phyloP scores from a whole-genome alignment of 2,888 invertebrate species.

The Germaria angustata region DNA sequence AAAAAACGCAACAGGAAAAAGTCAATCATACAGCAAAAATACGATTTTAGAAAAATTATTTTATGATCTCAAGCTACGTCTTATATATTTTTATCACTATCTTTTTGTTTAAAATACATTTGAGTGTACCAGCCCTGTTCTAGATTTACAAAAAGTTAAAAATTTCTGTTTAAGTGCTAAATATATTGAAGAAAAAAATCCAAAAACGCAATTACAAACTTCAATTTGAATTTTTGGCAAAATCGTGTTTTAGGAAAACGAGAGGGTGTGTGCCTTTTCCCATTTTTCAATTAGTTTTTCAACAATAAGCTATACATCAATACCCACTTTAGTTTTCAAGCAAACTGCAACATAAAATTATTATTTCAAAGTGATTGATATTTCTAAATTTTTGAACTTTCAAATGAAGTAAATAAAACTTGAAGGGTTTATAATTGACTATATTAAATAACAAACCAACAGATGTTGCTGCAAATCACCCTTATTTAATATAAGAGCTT shows the following conservation, averaged over 20 bases:
- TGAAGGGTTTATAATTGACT: conserved; percentile 32
- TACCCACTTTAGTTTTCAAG: not conserved
- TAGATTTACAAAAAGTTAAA: too few species aligned
- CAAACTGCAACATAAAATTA: conserved; percentile 46
- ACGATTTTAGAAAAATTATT: too few species aligned
- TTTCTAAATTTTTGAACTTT: conserved; percentile 23
- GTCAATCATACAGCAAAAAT: too few species aligned
- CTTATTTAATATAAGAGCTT: not conserved
- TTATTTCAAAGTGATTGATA: conserved; percentile 57
- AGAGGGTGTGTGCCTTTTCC: not conserved
- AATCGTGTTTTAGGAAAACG: not conserved
- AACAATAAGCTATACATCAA: conserved; percentile 52
- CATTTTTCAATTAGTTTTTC: conserved; percentile 47
- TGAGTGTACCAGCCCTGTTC: conserved; percentile 1
- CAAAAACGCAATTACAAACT: not conserved
- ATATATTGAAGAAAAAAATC: conserved; percentile 5
- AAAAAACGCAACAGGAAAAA: too few species aligned
- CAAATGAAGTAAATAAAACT: conserved; percentile 30
- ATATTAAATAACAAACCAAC: not conserved
- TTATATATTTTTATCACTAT: too few species aligned
- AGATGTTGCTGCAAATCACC: conserved; percentile 10
- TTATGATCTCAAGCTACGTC: too few species aligned
- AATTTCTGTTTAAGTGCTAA: conserved; percentile 19
- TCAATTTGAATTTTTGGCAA: not conserved
- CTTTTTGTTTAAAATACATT: not conserved